Evolutionary conservation across 2,113 vertebrate species (phyloP).

Genomic region (Opisthocomus hoazin): DNA sequence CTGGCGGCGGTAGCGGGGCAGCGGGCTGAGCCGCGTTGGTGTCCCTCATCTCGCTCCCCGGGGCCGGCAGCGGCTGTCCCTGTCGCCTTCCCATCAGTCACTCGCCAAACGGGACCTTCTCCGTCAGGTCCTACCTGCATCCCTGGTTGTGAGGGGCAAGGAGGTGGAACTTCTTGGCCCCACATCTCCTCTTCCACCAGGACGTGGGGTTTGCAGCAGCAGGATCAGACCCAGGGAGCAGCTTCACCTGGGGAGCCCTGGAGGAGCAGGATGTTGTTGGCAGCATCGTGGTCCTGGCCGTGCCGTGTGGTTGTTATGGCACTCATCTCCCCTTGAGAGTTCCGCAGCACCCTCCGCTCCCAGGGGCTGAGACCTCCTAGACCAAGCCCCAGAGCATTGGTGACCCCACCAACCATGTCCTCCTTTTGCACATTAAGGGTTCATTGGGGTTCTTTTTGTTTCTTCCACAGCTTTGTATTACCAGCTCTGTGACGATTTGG

Average conservation of each 20-base stretch:
- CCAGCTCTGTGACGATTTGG: neutral
- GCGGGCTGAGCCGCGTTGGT: neutral
- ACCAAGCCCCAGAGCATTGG: neutral
- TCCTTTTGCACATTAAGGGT: neutral
- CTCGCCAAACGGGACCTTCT: neutral
- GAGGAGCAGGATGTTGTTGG: neutral
- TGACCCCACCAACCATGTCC: neutral
- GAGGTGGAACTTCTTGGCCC: neutral
- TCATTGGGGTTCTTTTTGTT: neutral
- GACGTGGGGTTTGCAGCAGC: neutral
- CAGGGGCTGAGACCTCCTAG: rapidly evolving
- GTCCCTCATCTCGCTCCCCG: neutral
- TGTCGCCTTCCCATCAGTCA: neutral
- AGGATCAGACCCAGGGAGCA: neutral
- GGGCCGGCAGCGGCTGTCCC: neutral
- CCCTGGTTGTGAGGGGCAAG: neutral
- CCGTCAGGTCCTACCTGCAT: neutral
- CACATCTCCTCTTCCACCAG: rapidly evolving
- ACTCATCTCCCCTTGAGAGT: neutral
- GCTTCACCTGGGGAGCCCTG: neutral
- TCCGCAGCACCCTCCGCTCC: no score
- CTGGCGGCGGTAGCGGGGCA: neutral
- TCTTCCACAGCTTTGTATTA: neutral
- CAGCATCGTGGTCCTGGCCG: rapidly evolving
- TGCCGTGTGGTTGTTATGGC: rapidly evolving